These are phyloP conservation scores for Microchirus variegatus DNA, from an alignment of 2,797 vertebrate species.

Conservation along the genomic window DNA sequence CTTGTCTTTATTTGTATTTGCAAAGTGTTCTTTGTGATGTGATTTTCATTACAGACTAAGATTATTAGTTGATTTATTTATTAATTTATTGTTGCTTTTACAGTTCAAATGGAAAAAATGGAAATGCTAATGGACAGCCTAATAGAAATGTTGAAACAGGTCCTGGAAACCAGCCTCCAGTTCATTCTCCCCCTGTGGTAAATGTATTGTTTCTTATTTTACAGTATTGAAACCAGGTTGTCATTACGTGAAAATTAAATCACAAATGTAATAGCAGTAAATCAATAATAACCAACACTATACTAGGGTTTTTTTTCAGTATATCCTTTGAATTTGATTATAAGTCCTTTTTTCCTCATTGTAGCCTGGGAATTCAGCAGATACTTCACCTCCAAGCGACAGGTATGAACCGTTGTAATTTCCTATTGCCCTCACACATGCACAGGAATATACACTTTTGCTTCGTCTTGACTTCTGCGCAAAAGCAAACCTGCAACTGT, in stretches of 20 bases:
- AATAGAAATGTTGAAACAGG: constrained; percentile 22
- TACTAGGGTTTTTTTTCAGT: neutral
- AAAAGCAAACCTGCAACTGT: neutral
- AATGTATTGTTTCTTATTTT: constrained; percentile 23
- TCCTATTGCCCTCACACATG: neutral
- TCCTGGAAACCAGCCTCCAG: constrained; percentile 15
- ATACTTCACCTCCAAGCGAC: constrained; percentile 24
- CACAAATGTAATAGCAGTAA: neutral
- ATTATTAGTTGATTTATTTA: neutral
- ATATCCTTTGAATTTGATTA: neutral
- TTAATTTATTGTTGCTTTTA: constrained; percentile 14
- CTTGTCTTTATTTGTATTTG: too few species aligned
- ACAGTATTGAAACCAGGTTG: neutral
- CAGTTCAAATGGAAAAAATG: constrained; percentile 60
- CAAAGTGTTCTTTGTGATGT: neutral
- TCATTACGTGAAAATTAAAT: neutral
- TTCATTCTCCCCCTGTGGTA: constrained; percentile 52
- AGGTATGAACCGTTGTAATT: constrained; percentile 56
- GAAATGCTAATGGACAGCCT: constrained; percentile 15
- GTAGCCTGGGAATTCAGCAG: constrained; percentile 49
- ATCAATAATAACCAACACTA: neutral
- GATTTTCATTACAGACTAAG: neutral
- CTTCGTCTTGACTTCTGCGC: neutral
- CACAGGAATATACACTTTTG: neutral
- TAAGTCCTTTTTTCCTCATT: constrained; percentile 17